Base-by-base conservation (phyloP, 2,113 vertebrate genomes). In the Rhinopomastus cyanomelas region DNA sequence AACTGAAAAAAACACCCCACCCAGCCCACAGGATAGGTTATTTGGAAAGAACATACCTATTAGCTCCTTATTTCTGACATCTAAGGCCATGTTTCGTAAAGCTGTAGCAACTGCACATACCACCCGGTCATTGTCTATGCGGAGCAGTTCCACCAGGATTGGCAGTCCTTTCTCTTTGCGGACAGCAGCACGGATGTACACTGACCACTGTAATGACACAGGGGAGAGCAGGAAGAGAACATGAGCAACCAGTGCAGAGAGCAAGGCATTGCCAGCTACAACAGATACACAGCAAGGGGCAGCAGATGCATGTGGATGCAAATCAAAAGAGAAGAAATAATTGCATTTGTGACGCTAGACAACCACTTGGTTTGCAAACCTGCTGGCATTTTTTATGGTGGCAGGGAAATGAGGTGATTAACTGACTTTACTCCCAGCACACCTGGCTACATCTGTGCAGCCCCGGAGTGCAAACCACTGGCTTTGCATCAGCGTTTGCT, bases 81-180 rank as follows among this genome's bases (percentile, higher is more conserved):
- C 99, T 97, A 99, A 97, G 92, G 99, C 99, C 99, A 99, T 99
- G 96, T 99, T 99, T 94, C 99, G 97, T 95, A 99, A 98, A 25
- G 99, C 99, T 4, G 99, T 99, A 94, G 99, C 99, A 61, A 99
- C 99, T 6, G 99, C 99, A 79, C 99, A 99, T 62, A 99, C 99
- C 92, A 99, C 99, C 22, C 99, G 98, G 96, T 99, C 99, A 17
- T 99, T 99, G 97, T 99, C 99, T 98, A 99, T 99, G 94, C 99
- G 98, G 87, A 99, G 98, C 88, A 99, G 97, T 85, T 99, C 99
- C 97, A 99, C 99, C 26, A 99, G 93, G 76, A 99, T 99, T 6
- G 99, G 99, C 93, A 99, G 97, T 89, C 99, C 99, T 95, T 99
- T 99, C 91, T 99, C 99, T 79, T 99, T 99, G 59, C 99, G 98